Conservation (phyloP, 64 coral and sea anemone genomes). For the Pachyseris speciosa region DNA sequence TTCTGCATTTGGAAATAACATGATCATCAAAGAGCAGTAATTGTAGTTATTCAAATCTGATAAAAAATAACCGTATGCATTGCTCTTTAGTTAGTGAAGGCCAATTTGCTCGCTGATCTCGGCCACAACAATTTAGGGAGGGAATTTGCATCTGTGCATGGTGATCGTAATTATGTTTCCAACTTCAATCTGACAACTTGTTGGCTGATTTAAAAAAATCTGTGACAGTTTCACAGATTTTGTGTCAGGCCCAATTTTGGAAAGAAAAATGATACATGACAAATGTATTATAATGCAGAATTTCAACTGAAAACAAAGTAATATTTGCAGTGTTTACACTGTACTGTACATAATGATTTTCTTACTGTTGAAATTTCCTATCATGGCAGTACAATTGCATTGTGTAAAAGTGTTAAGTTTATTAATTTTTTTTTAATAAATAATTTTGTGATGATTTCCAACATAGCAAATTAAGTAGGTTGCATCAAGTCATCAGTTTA, state of each 20-base stretch:
- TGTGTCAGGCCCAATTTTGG: conserved; percentile 5
- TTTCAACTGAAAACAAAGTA: conserved; percentile 1
- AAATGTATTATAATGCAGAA: background rate
- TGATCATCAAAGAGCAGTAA: background rate
- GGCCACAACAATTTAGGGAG: conserved; percentile 2
- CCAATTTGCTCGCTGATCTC: background rate
- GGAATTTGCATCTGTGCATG: background rate
- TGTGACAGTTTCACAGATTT: background rate
- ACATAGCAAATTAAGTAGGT: too few species aligned
- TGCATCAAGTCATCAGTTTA: too few species aligned
- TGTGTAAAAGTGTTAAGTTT: conserved; percentile 1
- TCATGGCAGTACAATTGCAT: background rate
- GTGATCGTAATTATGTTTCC: background rate
- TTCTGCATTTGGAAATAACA: conserved; percentile 7
- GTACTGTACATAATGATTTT: background rate
- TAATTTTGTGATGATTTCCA: too few species aligned
- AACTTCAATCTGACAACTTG: background rate
- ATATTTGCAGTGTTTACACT: background rate
- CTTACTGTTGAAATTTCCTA: background rate
- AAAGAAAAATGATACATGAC: background rate
- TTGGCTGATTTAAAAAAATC: background rate
- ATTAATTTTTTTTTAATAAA: background rate
- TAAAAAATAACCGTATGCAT: background rate
- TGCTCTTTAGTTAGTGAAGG: background rate
- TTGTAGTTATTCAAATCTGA: background rate